phyloP scores from a whole-genome alignment of 2,113 vertebrate genomes.

The human region GRCh38 chr7:91435501-91436000 shows the following conservation, averaged over 20 bases:
- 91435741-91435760: background rate
- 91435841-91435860: background rate
- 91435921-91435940: slow-evolving; percentile 17
- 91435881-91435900: background rate
- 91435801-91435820: slow-evolving; percentile 24
- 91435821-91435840: slow-evolving; percentile 22
- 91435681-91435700: background rate
- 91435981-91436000: background rate
- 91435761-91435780: background rate
- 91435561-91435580: background rate
- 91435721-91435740: background rate
- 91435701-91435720: background rate
- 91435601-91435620: slow-evolving; percentile 10
- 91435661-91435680: background rate
- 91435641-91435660: background rate
- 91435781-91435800: slow-evolving; percentile 6
- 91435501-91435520: slow-evolving; percentile 11
- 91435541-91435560: slow-evolving; percentile 41
- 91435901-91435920: slow-evolving; percentile 24
- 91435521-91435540: slow-evolving; percentile 46
- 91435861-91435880: slow-evolving; percentile 1
- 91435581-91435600: slow-evolving; percentile 4
- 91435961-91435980: background rate
- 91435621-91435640: background rate
- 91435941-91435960: background rate